These are phyloP conservation scores for Apis dorsata DNA, from an alignment of 1,140 invertebrate species.

Conservation along the genomic window DNA sequence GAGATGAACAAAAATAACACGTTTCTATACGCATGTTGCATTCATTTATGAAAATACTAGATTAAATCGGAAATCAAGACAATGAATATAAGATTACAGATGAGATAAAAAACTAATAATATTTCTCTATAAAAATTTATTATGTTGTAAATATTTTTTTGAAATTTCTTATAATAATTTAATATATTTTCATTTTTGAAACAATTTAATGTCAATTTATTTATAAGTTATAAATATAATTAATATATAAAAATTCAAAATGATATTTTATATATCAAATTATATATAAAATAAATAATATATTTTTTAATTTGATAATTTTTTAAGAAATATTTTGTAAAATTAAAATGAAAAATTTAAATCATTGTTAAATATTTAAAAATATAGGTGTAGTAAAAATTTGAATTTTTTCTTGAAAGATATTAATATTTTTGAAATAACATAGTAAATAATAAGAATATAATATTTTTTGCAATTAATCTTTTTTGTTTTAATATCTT, in stretches of 20 bases:
- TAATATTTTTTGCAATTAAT: constrained; percentile 11
- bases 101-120: too few relatives aligned
- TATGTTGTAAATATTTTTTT: neutral
- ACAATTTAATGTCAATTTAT: too few relatives aligned
- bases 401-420: too few relatives aligned
- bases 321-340: constrained; percentile 3
- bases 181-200: too few relatives aligned
- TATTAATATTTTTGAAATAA: neutral
- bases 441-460: constrained; percentile 7
- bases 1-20: constrained; percentile 93
- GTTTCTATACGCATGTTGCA: constrained; percentile 92
- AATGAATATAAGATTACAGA: neutral
- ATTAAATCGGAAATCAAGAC: neutral
- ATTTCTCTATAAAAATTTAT: neutral
- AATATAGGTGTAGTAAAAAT: neutral
- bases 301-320: neutral
- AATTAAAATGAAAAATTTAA: constrained; percentile 16
- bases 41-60: constrained; percentile 1
- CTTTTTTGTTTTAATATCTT: neutral
- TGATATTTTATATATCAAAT: neutral
- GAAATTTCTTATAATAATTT: too few relatives aligned
- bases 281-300: too few relatives aligned
- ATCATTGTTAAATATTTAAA: constrained; percentile 39
- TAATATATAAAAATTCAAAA: too few relatives aligned
- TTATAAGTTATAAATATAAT: too few relatives aligned